These are phyloP conservation scores for Colletes gigas DNA, from an alignment of 1,140 invertebrate species.

Conservation along the genomic window DNA sequence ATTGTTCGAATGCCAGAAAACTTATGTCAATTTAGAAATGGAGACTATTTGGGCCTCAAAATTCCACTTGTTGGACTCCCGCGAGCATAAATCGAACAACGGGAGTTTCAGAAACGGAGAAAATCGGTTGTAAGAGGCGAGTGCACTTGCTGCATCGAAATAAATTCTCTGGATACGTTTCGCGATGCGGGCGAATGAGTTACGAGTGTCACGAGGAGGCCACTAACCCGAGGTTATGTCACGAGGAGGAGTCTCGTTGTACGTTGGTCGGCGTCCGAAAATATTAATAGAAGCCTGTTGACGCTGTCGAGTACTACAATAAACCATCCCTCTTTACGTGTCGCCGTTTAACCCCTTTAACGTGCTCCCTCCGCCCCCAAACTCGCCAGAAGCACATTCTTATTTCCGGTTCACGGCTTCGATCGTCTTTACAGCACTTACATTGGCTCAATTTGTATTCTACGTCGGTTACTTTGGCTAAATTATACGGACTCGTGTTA, in stretches of 20 bases:
- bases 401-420: slow-evolving; percentile 4
- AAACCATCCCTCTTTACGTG: slow-evolving; percentile 47
- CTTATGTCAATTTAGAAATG: too few species aligned
- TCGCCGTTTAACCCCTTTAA: slow-evolving; percentile 44
- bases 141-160: slow-evolving; percentile 12
- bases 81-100: not conserved
- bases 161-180: slow-evolving; percentile 14
- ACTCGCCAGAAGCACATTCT: not conserved
- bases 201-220: slow-evolving; percentile 59
- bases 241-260: slow-evolving; percentile 35
- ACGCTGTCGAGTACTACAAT: slow-evolving; percentile 49
- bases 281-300: slow-evolving; percentile 55
- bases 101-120: too few species aligned
- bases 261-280: slow-evolving; percentile 42
- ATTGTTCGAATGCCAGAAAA: too few species aligned
- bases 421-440: not conserved
- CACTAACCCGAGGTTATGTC: slow-evolving; percentile 63
- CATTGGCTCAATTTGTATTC: not conserved
- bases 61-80: too few species aligned
- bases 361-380: not conserved
- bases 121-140: not conserved
- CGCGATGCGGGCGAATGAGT: slow-evolving; percentile 43
- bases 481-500: too few species aligned
- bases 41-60: too few species aligned
- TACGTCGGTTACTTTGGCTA: not conserved